Evolutionary conservation across 2,113 vertebrate species (phyloP), one percentile per base, ranked within the genome.

Genomic region (Channa maculata): DNA sequence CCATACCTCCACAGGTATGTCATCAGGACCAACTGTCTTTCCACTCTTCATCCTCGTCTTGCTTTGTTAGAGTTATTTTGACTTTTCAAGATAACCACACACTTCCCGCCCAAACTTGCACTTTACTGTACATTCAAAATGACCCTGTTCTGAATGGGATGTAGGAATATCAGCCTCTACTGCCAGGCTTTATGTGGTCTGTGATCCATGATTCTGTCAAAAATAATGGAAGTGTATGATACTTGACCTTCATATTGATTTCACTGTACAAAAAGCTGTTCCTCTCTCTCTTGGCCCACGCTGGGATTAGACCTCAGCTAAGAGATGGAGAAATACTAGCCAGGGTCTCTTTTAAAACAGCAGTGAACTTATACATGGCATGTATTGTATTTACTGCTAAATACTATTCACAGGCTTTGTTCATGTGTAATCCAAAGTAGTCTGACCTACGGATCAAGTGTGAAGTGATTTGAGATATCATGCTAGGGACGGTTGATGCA

Each of bases 151-250:
- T 54, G 14, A 24, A 24, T 24, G 24, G 24, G 10, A 77, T 51
- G 37, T 5, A 46, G 66, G n/a, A 55, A 64, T 75, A 77, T 83
- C 41, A 54, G 33, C 64, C 44, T 79, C 61, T 79, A 65, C 77
- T 51, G 12, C 65, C 37, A 3, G 5, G 9, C 50, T 79, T 70
- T 85, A 71, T 84, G 83, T 71, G 8, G 73, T 77, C 68, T 24
- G 8, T 60, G 53, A 70, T 69, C 61, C 52, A 55, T 11, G 24
- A 52, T 43, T 54, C 54, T 75, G 71, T 67, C 55, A 75, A 37
- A 64, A 45, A 59, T 55, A 69, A 75, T 73, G 55, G 41, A 60
- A 48, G 46, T 81, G 79, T 83, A 88, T 69, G 83, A 78, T 86
- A 76, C 84, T 85, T 79, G 57, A 81, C 71, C 67, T 69, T 67